A percentile compares a stretch with the other conserved stretches of the same genome.
These are phyloP conservation scores for Drepanosiphum platanoidis DNA, from an alignment of 2,888 invertebrate genomes.

Conservation along the genomic window DNA sequence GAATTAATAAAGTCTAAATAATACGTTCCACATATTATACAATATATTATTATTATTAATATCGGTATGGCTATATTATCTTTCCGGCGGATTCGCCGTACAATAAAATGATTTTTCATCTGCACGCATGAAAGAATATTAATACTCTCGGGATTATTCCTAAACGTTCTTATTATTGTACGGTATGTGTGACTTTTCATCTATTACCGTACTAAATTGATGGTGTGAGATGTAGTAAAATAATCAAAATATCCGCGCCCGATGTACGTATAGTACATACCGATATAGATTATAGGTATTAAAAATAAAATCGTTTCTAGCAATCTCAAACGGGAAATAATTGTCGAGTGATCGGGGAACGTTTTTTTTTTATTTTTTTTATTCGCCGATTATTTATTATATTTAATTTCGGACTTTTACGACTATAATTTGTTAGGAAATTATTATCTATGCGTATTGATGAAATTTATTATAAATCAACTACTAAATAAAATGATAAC, in stretches of 20 bases:
- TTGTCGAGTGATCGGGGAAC: not conserved
- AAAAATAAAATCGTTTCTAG: too few relatives aligned
- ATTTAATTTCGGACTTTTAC: not conserved
- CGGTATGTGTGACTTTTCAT: not conserved
- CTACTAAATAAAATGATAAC: not conserved
- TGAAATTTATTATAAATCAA: not conserved
- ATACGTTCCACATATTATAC: too few relatives aligned
- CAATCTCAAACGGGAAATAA: not conserved
- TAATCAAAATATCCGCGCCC: not conserved
- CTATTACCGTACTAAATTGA: not conserved
- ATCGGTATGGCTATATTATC: too few relatives aligned
- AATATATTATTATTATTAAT: too few relatives aligned
- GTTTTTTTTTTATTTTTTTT: not conserved
- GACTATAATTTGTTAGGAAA: not conserved
- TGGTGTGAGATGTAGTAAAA: not conserved
- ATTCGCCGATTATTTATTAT: not conserved
- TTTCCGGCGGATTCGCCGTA: too few relatives aligned
- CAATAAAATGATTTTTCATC: too few relatives aligned
- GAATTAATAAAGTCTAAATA: too few relatives aligned
- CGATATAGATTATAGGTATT: not conserved
- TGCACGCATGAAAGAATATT: too few relatives aligned
- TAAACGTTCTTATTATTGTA: not conserved
- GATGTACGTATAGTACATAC: not conserved
- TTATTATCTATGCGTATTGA: not conserved
- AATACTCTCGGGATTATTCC: not conserved